Conservation (phyloP, 2,113 vertebrate genomes). For the Epinephelus fuscoguttatus region DNA sequence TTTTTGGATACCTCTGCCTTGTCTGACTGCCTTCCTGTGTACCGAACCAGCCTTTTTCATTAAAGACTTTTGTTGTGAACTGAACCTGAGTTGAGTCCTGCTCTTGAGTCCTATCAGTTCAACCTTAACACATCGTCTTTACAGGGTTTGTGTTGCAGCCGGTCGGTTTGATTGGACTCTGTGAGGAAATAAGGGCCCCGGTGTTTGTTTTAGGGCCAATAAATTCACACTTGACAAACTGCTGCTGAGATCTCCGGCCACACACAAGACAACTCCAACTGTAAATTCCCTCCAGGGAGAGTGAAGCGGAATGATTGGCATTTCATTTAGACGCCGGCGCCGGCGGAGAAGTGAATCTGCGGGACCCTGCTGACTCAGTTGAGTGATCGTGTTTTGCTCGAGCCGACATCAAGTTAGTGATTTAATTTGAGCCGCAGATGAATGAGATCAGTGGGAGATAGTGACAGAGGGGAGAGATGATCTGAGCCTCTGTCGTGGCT, state of each 20-base stretch:
- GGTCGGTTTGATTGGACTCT: slow-evolving; percentile 26
- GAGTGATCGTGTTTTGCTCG: slow-evolving; percentile 36
- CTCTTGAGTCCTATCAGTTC: too few relatives aligned
- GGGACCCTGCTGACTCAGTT: slow-evolving; percentile 46
- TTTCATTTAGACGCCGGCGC: slow-evolving; percentile 50
- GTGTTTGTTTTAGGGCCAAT: slow-evolving; percentile 50
- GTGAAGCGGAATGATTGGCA: slow-evolving; percentile 25
- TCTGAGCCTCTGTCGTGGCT: slow-evolving; percentile 3
- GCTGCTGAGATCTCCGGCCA: slow-evolving; percentile 14
- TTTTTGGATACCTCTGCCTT: too few relatives aligned
- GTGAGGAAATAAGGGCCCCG: slow-evolving; percentile 24
- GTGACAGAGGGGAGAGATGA: slow-evolving; percentile 1
- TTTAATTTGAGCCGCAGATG: slow-evolving; percentile 48
- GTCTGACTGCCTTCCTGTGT: too few relatives aligned
- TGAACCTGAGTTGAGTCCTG: too few relatives aligned
- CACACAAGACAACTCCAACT: neutral
- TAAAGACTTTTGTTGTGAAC: too few relatives aligned
- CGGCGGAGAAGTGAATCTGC: slow-evolving; percentile 15
- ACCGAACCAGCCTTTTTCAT: too few relatives aligned
- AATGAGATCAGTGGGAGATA: neutral
- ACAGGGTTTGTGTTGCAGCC: neutral
- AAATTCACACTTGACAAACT: slow-evolving; percentile 41
- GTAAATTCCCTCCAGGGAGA: slow-evolving; percentile 26
- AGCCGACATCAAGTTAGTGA: slow-evolving; percentile 24
- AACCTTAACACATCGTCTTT: neutral